Percentiles rank a stretch among this genome's conserved stretches.
Conservation (phyloP, 2,888 invertebrate species). For the Incurvaria masculella region DNA sequence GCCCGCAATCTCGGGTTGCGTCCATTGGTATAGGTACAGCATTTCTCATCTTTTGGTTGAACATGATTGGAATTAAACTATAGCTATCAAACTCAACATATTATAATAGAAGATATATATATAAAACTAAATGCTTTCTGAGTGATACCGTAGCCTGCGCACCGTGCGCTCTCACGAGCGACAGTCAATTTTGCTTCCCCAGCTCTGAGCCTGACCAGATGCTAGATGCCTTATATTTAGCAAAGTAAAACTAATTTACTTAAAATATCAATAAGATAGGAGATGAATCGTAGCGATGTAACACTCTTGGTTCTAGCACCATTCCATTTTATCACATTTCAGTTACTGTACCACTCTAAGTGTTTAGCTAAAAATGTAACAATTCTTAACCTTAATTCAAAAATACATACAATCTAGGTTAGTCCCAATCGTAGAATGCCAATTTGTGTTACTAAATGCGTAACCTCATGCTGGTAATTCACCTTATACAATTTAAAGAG, state of each 20-base stretch:
- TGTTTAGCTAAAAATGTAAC: slow-evolving; percentile 59
- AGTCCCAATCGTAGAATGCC: slow-evolving; percentile 60
- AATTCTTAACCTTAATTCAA: slow-evolving; percentile 55
- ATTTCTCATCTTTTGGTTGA: background rate
- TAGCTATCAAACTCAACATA: background rate
- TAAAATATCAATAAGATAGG: slow-evolving; percentile 52
- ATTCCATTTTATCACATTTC: slow-evolving; percentile 60
- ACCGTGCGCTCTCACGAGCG: background rate
- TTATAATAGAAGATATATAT: background rate
- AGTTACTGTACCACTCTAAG: slow-evolving; percentile 60
- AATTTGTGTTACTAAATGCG: slow-evolving; percentile 56
- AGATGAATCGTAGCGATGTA: slow-evolving; percentile 57
- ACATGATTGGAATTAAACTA: background rate
- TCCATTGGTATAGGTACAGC: background rate
- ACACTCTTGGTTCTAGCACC: slow-evolving; percentile 59
- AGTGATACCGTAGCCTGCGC: background rate
- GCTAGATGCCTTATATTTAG: slow-evolving; percentile 52
- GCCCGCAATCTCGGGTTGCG: no score
- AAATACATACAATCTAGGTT: slow-evolving; percentile 57
- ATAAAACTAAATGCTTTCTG: background rate
- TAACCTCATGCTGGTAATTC: slow-evolving; percentile 30
- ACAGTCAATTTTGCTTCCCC: background rate
- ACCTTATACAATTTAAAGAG: slow-evolving; percentile 48
- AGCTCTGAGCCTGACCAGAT: slow-evolving; percentile 37
- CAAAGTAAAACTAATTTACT: slow-evolving; percentile 47